A percentile compares a stretch with the other conserved stretches of the same genome.
phyloP scores from a whole-genome alignment of 1,140 invertebrate species.

The Trachelipus rathkii region DNA sequence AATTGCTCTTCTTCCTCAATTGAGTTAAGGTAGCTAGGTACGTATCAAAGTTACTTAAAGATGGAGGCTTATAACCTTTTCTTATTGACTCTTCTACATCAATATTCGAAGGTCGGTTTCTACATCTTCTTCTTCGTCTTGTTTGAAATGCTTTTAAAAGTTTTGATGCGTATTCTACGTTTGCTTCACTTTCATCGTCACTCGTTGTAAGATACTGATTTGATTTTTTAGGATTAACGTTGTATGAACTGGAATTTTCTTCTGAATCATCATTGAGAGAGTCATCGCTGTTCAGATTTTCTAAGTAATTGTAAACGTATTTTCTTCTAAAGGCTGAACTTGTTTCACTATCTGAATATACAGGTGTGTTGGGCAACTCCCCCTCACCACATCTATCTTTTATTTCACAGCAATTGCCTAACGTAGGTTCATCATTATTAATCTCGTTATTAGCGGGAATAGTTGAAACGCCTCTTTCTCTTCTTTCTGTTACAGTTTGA shows the following conservation, averaged over 20 bases:
- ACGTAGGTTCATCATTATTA: not conserved
- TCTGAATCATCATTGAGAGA: not conserved
- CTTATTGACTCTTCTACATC: not conserved
- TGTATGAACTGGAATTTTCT: not conserved
- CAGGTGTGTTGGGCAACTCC: not conserved
- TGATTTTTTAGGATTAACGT: not conserved
- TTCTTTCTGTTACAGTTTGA: not conserved
- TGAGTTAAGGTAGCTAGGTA: not conserved
- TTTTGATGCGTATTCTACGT: not conserved
- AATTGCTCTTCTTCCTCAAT: not conserved
- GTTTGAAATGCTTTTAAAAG: not conserved
- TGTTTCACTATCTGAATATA: not conserved
- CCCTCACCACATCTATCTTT: not conserved
- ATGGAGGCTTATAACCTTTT: not conserved
- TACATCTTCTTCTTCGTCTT: not conserved
- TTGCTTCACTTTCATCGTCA: not conserved
- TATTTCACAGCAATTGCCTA: not conserved
- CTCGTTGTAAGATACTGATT: not conserved
- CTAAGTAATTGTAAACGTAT: conserved; percentile 1
- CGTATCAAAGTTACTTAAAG: not conserved
- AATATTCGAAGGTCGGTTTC: not conserved
- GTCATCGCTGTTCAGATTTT: not conserved
- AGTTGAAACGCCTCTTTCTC: not conserved
- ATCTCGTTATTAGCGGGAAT: not conserved
- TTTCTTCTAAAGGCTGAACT: not conserved